phyloP scores from a whole-genome alignment of 2,113 vertebrate species.

The Pogonocichla stellata region DNA sequence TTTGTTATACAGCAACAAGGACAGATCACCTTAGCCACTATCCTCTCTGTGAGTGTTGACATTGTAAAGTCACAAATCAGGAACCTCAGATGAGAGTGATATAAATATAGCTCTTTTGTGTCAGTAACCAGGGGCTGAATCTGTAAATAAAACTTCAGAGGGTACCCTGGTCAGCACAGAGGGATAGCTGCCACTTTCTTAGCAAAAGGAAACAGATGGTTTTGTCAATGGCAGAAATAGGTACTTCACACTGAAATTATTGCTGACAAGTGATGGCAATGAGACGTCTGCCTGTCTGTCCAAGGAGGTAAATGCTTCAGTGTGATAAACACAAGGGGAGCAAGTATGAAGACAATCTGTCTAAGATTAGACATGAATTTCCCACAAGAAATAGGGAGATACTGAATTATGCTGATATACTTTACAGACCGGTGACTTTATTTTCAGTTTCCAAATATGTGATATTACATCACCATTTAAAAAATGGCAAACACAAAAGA shows the following conservation, averaged over 20 bases:
- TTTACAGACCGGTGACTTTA: fast-evolving
- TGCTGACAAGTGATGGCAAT: neutral
- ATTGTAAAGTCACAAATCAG: neutral
- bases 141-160: neutral
- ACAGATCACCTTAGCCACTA: neutral
- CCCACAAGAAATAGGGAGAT: neutral
- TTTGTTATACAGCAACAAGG: neutral
- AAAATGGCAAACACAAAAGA: neutral
- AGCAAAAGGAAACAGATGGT: neutral
- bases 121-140: neutral
- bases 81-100: neutral
- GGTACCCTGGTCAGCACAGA: neutral
- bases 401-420: neutral
- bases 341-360: neutral
- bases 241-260: neutral
- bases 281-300: neutral
- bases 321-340: neutral
- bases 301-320: neutral
- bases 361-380: neutral
- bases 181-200: neutral
- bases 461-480: neutral
- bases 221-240: neutral
- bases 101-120: neutral
- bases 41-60: neutral
- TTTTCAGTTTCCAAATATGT: neutral